Evolutionary conservation across 1,140 invertebrate species (phyloP).

Genomic region (Nebria ingens): DNA sequence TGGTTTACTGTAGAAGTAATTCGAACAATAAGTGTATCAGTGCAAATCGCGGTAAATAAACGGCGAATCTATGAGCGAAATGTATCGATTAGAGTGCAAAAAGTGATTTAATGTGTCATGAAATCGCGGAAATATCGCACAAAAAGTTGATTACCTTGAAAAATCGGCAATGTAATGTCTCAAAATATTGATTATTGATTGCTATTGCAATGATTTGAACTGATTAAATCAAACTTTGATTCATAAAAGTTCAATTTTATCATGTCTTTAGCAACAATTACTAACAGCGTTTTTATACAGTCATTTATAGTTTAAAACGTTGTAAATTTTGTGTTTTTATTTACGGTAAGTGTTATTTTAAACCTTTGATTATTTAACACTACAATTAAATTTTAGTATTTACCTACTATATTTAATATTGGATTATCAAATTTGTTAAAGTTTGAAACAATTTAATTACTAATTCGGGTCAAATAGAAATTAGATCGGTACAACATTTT

Average conservation of each 20-base stretch:
- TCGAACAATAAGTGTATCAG: background rate
- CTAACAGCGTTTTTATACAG: too few species aligned
- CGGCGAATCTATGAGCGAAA: background rate
- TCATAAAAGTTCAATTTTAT: too few species aligned
- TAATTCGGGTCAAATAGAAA: background rate
- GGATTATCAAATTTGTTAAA: background rate
- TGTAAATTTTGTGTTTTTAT: background rate
- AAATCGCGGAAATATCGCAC: background rate
- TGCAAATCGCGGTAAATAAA: slow-evolving; percentile 2
- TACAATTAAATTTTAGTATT: background rate
- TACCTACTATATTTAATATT: background rate
- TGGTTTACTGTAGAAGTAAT: slow-evolving; percentile 14
- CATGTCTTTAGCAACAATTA: too few species aligned
- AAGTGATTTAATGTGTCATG: background rate
- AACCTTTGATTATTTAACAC: background rate
- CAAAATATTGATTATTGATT: slow-evolving; percentile 12
- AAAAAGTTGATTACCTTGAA: slow-evolving; percentile 12
- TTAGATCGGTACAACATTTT: background rate
- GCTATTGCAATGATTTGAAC: too few species aligned
- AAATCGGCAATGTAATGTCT: slow-evolving; percentile 7
- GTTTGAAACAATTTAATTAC: background rate
- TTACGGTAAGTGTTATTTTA: background rate
- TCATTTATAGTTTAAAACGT: too few species aligned
- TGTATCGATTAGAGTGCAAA: background rate
- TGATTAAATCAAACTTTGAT: too few species aligned